Evolutionary conservation across 2,113 vertebrate genomes (phyloP).

Genomic region (Fulica atra): DNA sequence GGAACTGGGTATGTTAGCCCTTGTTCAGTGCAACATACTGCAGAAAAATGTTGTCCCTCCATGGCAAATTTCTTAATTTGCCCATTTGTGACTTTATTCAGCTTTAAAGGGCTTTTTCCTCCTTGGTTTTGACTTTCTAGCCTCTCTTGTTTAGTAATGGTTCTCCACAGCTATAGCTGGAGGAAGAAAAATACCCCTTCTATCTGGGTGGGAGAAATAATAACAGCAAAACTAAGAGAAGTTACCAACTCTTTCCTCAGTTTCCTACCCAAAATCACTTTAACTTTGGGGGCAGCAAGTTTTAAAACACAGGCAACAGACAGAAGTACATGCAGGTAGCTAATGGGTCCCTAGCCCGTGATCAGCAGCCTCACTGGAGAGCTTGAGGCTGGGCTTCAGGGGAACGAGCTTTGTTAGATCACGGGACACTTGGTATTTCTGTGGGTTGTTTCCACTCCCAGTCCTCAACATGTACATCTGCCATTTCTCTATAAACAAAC

Average conservation of each 20-base stretch:
- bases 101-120: neutral
- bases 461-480: neutral
- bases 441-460: neutral
- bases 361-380: neutral
- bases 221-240: neutral
- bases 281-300: neutral
- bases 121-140: neutral
- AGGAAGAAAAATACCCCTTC: neutral
- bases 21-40: neutral
- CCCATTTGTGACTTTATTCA: neutral
- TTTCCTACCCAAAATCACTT: neutral
- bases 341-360: neutral
- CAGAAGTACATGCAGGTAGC: neutral
- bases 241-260: neutral
- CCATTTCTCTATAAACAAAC: neutral
- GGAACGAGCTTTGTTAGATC: neutral
- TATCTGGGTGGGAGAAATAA: neutral
- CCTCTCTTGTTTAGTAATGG: neutral
- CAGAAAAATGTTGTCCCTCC: neutral
- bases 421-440: neutral
- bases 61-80: neutral
- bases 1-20: neutral
- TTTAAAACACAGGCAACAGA: neutral
- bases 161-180: neutral
- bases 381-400: neutral